A percentile compares a stretch with the other conserved stretches of the same genome.
Evolutionary conservation across 2,113 vertebrate genomes (phyloP).

Genomic region (Paramisgurnus dabryanus): DNA sequence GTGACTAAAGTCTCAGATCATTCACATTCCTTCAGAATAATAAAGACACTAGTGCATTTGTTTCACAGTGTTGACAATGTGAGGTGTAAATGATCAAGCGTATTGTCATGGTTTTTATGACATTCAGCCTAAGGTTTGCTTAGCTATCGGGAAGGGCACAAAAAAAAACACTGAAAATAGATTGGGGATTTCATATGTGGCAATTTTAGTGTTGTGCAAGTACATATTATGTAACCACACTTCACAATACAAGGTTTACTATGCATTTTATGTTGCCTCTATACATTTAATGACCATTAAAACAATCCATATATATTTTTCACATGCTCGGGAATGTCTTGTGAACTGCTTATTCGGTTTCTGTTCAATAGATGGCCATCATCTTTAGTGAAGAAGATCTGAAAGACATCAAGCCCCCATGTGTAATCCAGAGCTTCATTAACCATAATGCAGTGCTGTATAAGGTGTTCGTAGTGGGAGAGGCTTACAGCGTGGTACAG

Average conservation of each 20-base stretch:
- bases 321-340: slow-evolving; percentile 11
- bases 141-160: slow-evolving; percentile 7
- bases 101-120: slow-evolving; percentile 47
- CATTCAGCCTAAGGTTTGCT: slow-evolving; percentile 22
- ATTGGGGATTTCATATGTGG: background rate
- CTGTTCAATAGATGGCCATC: slow-evolving; percentile 81
- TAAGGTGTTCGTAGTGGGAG: slow-evolving; percentile 87
- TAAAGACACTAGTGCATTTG: background rate
- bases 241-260: background rate
- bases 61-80: slow-evolving; percentile 40
- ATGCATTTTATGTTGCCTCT: background rate
- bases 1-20: slow-evolving; percentile 21
- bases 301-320: background rate
- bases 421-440: slow-evolving; percentile 88
- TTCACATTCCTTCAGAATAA: slow-evolving; percentile 10
- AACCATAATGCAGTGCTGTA: slow-evolving; percentile 87
- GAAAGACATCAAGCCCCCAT: slow-evolving; percentile 81
- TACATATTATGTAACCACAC: slow-evolving; percentile 1
- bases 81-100: slow-evolving; percentile 16
- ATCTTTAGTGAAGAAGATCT: slow-evolving; percentile 87
- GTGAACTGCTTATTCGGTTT: slow-evolving; percentile 8
- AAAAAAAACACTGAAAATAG: background rate
- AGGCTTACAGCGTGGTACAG: slow-evolving; percentile 85
- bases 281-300: background rate
- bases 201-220: slow-evolving; percentile 6